phyloP scores from a whole-genome alignment of 2,888 invertebrate species.

The Pycnomerus fuliginosus region DNA sequence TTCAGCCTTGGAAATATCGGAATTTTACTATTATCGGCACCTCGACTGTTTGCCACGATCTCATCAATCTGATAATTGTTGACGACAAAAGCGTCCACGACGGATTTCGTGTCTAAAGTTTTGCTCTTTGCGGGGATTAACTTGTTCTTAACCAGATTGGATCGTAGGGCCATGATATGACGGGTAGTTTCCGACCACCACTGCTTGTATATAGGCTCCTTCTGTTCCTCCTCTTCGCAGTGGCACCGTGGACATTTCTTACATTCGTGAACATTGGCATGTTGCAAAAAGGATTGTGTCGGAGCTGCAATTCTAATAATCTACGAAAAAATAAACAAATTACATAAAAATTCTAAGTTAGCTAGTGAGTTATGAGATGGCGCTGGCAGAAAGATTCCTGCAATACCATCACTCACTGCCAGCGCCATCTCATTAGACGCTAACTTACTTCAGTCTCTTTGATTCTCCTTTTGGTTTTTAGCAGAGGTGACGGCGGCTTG shows the following conservation, averaged over 20 bases:
- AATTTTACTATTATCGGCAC: conserved; percentile 31
- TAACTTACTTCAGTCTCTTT: conserved; percentile 42
- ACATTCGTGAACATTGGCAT: conserved; percentile 45
- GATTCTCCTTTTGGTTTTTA: conserved; percentile 36
- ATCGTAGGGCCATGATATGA: conserved; percentile 44
- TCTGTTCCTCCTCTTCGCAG: conserved; percentile 22
- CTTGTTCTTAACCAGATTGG: conserved; percentile 44
- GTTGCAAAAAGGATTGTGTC: conserved; percentile 64
- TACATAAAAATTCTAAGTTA: conserved; percentile 4
- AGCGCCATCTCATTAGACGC: too few relatives aligned
- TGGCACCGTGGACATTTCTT: conserved; percentile 31
- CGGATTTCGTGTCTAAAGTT: conserved; percentile 31
- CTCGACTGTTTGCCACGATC: conserved; percentile 40
- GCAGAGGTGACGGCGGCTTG: conserved; percentile 20
- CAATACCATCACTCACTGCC: too few relatives aligned
- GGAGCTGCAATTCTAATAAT: conserved; percentile 66
- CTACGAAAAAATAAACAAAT: conserved; percentile 45
- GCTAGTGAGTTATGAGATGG: too few relatives aligned
- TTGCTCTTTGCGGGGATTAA: conserved; percentile 36
- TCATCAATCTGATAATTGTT: conserved; percentile 41
- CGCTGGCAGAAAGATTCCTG: too few relatives aligned
- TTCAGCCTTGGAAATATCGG: conserved; percentile 48
- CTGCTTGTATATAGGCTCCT: conserved; percentile 39
- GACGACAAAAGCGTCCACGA: conserved; percentile 33
- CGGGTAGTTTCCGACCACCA: conserved; percentile 51